phyloP scores from a whole-genome alignment of 2,888 invertebrate species.

The Eupeodes luniger region DNA sequence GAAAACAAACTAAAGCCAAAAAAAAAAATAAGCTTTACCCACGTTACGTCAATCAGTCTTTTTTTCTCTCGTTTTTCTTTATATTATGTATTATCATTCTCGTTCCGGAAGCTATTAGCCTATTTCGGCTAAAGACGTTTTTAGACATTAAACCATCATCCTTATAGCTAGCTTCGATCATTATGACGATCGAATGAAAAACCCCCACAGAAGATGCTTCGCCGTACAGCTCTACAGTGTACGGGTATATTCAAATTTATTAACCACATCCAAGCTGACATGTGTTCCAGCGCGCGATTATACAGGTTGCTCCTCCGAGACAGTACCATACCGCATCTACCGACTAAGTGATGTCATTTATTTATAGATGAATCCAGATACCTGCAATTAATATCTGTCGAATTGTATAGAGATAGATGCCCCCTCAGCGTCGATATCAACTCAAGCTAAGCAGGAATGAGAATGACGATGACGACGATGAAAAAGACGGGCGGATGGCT shows the following conservation, averaged over 20 bases:
- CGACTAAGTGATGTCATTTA: conserved; percentile 77
- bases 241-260: conserved; percentile 65
- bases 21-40: conserved; percentile 8
- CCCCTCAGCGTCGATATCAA: conserved; percentile 18
- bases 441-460: conserved; percentile 1
- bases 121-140: conserved; percentile 31
- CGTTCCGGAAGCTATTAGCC: conserved; percentile 69
- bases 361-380: conserved; percentile 76
- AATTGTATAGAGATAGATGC: conserved; percentile 59
- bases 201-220: conserved; percentile 16
- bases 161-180: conserved; percentile 29
- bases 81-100: conserved; percentile 14
- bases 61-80: neutral
- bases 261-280: conserved; percentile 74
- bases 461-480: neutral
- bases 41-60: conserved; percentile 37
- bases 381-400: conserved; percentile 76
- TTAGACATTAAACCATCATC: conserved; percentile 54
- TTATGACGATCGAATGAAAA: conserved; percentile 13
- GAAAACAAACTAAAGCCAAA: neutral
- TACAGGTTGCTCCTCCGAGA: conserved; percentile 74
- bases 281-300: conserved; percentile 75
- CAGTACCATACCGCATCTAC: conserved; percentile 32
- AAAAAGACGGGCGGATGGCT: neutral
- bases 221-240: neutral